Conservation (phyloP, 2,888 invertebrate species). For the Galeopsomyia nigrocyanea region DNA sequence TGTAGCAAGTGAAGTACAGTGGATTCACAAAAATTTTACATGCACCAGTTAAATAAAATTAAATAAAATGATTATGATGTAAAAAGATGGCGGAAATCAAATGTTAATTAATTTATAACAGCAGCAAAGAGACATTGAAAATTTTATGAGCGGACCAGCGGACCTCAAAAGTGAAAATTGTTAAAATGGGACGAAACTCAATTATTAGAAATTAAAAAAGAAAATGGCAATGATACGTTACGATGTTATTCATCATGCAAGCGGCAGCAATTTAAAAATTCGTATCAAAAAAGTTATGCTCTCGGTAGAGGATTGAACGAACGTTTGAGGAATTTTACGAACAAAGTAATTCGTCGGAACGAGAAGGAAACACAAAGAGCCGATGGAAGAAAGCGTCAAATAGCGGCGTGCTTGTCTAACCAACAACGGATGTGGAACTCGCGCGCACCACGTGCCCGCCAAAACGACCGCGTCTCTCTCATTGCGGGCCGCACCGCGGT, state of each 20-base stretch:
- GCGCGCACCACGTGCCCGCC: slow-evolving; percentile 64
- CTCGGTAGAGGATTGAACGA: too few relatives aligned
- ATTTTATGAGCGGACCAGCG: too few relatives aligned
- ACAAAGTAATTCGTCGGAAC: too few relatives aligned
- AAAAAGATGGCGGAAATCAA: background rate
- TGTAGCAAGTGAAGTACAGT: background rate
- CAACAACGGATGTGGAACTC: slow-evolving; percentile 40
- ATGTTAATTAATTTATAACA: too few relatives aligned
- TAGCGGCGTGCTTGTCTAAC: slow-evolving; percentile 10
- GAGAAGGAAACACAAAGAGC: background rate
- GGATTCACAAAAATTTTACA: slow-evolving; percentile 1
- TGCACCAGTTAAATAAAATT: background rate
- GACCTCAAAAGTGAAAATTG: too few relatives aligned
- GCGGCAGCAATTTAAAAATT: background rate
- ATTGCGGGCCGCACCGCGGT: too few relatives aligned
- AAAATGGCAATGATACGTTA: slow-evolving; percentile 30
- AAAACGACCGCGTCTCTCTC: slow-evolving; percentile 57
- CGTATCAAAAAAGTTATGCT: too few relatives aligned
- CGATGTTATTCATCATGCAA: slow-evolving; percentile 34
- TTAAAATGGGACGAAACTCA: background rate
- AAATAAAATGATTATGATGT: too few relatives aligned
- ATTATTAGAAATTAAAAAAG: slow-evolving; percentile 4
- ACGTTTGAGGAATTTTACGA: too few relatives aligned
- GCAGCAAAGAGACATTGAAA: too few relatives aligned
- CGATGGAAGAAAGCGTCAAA: background rate